A percentile compares a stretch with the other conserved stretches of the same genome.
Evolutionary conservation across 2,113 vertebrate genomes (phyloP).

Genomic region (Oxyruncus cristatus): DNA sequence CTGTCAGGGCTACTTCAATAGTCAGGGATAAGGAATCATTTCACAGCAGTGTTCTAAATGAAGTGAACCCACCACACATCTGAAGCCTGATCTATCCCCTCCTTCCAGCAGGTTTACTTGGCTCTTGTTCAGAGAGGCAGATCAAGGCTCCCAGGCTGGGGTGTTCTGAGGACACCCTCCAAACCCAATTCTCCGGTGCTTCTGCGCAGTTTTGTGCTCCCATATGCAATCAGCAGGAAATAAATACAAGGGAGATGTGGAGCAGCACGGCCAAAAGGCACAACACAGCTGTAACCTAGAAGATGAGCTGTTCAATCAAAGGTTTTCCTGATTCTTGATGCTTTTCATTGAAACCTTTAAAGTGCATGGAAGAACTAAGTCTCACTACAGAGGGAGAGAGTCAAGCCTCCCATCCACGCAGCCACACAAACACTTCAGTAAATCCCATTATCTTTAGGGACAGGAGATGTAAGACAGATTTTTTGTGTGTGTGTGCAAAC

Average conservation of each 20-base stretch:
- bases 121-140: background rate
- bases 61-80: background rate
- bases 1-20: background rate
- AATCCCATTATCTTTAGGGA: background rate
- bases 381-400: background rate
- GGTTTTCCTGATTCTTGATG: background rate
- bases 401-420: background rate
- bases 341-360: background rate
- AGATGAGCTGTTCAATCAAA: background rate
- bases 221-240: background rate
- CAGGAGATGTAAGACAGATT: rapidly evolving
- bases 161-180: slow-evolving; percentile 39
- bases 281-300: background rate
- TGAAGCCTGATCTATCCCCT: background rate
- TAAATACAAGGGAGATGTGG: background rate
- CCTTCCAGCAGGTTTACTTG: background rate
- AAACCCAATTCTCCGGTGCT: slow-evolving; percentile 22
- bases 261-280: background rate
- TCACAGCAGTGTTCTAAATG: background rate
- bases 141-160: slow-evolving; percentile 5
- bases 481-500: background rate
- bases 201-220: background rate
- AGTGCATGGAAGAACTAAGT: background rate
- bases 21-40: background rate
- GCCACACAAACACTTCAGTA: rapidly evolving